Evolutionary conservation across 1,140 invertebrate genomes (phyloP), one percentile per base, ranked within the genome.

Genomic region (Grapholita molesta): DNA sequence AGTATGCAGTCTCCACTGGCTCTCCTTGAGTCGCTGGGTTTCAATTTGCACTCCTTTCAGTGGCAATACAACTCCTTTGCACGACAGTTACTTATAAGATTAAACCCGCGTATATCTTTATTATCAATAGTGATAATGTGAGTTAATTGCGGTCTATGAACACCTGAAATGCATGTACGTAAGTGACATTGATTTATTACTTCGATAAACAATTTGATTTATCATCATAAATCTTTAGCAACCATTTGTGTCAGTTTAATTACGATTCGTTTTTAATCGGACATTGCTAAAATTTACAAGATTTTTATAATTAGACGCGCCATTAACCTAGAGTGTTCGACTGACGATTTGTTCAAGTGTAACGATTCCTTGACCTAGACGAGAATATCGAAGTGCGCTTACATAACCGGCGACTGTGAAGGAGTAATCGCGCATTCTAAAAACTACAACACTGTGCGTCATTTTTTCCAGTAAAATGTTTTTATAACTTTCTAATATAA

Each of bases 11-110:
- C 69, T 64, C 71, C 71, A 73, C 70, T 67, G 55, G 82, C 61
- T 85, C 73, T 81, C 80, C 78, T 82, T 80, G 82, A 77, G 70
- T 32, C 67, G 68, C 69, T 70, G 71, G 42, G 65, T 66, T 6
- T 52, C 42, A 18, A 61, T 33, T 38, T 4, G 18, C 53, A 15
- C 25, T 65, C 66, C 61, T 23, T 32, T 68, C 70, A 72, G 67
- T 72, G 35, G 32, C 24, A 28, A 12, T 42, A 23, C 21, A 64
- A 9, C 48, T 61, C 57, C 66, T 21, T 30, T 9, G n/a, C 15
- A 64, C 28, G 33, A 61, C 64, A 72, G 61, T 66, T 35, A 38
- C 23, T 30, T 53, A 28, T 70, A 15, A 21, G 52, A 64, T 55
- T n/a, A n/a, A n/a, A n/a, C n/a, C n/a, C n/a, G n/a, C n/a, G n/a